These are phyloP conservation scores for Cyanocitta stelleri DNA, from an alignment of 2,113 vertebrate genomes.

Conservation along the genomic window DNA sequence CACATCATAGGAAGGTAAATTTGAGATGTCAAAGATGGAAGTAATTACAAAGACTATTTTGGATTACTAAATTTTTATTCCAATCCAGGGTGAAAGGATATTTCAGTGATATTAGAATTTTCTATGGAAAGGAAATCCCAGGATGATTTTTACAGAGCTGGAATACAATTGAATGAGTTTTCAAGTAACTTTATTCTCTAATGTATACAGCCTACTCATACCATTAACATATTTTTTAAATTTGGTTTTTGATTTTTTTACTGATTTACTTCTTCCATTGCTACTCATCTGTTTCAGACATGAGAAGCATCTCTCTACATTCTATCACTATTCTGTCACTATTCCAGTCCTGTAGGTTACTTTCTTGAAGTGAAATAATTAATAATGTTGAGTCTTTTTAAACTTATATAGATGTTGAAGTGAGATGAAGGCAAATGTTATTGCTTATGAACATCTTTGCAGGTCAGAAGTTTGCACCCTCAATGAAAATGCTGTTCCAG, in stretches of 20 bases:
- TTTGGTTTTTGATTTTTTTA: background rate
- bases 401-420: background rate
- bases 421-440: background rate
- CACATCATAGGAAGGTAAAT: background rate
- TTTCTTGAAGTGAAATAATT: background rate
- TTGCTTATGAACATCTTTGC: background rate
- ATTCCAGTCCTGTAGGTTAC: background rate
- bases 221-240: background rate
- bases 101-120: background rate
- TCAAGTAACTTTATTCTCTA: background rate
- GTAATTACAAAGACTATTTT: background rate
- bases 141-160: background rate
- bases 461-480: background rate
- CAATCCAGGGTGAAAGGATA: background rate
- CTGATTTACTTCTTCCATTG: background rate
- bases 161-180: background rate
- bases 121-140: background rate
- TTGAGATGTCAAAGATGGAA: background rate
- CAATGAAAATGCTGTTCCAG: background rate
- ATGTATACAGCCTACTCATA: background rate
- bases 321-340: background rate
- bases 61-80: background rate
- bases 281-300: background rate
- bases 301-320: background rate
- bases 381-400: background rate